Conservation (phyloP, 1,140 invertebrate species). For the Drosophila mojavensis region DNA sequence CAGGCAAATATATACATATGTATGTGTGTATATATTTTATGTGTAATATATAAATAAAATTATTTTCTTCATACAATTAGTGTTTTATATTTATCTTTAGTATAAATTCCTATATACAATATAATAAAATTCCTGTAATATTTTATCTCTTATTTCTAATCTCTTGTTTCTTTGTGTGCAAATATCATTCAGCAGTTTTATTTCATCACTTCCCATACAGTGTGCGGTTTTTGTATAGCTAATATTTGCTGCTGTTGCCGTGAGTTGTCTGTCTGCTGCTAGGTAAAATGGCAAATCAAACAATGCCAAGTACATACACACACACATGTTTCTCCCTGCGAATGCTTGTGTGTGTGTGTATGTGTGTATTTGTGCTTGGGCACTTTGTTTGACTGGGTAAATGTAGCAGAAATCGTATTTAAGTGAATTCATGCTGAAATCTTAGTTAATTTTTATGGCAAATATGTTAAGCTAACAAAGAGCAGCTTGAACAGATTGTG, state of each 20-base stretch:
- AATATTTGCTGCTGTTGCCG: conserved; percentile 39
- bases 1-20: no score
- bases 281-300: conserved; percentile 62
- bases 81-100: not conserved
- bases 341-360: conserved; percentile 27
- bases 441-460: conserved; percentile 65
- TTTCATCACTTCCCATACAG: conserved; percentile 17
- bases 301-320: conserved; percentile 24
- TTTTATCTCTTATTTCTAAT: not conserved
- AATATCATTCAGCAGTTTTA: conserved; percentile 35
- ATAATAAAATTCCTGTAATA: not conserved
- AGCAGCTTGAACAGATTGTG: conserved; percentile 16
- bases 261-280: conserved; percentile 33
- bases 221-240: conserved; percentile 35
- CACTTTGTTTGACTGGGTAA: conserved; percentile 52
- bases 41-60: no score
- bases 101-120: not conserved
- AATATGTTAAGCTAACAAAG: conserved; percentile 44
- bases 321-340: conserved; percentile 5
- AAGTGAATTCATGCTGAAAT: conserved; percentile 62
- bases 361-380: conserved; percentile 35
- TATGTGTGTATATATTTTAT: no score
- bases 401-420: conserved; percentile 62
- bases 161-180: conserved; percentile 21
- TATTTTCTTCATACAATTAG: no score